Base-by-base conservation (phyloP, 2,888 invertebrate species). In the Lymantria monacha region DNA sequence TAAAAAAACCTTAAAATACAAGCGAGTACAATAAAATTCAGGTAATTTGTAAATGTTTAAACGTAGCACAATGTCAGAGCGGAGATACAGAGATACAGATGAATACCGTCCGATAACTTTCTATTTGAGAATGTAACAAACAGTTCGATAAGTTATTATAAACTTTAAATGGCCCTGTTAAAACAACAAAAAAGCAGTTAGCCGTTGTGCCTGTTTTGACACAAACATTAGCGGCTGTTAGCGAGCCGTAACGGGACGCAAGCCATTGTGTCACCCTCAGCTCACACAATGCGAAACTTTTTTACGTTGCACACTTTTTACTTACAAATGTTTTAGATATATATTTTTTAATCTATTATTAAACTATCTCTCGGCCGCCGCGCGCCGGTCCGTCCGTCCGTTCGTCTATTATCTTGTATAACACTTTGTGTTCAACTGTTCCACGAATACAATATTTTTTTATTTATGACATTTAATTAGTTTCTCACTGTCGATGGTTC, bases 291-390 rank as follows among this genome's bases (percentile, higher is more conserved):
- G 51, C 37, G 7, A 13, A 42, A 33, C 30, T 49, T 50, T 53
- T 46, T 47, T 36, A 33, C 15, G 50, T 22, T 22, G 22, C 22
- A 22, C 42, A 12, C 48, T 54, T 50, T 50, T 53, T 49, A 41
- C 22, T 51, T 22, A 53, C 53, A 63, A 61, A 54, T 37, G 44
- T 51, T 54, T 64, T 45, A 53, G 63, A 57, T 47, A 51, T 44
- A 58, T 56, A n/a, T n/a, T n/a, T 56, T 15, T 44, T 41, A 48
- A 44, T 30, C 53, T 52, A 42, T 41, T 41, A 41, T 41, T 41
- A 14, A 9, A 10, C 41, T 41, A 14, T 41, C 41, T 41, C 15
- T 41, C n/a, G n/a, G n/a, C n/a, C n/a, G n/a, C n/a, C n/a, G n/a
- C n/a, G n/a, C n/a, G n/a, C n/a, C n/a, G n/a, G n/a, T n/a, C n/a